phyloP scores from a whole-genome alignment of 2,113 vertebrate genomes.

The Pyrgilauda ruficollis region DNA sequence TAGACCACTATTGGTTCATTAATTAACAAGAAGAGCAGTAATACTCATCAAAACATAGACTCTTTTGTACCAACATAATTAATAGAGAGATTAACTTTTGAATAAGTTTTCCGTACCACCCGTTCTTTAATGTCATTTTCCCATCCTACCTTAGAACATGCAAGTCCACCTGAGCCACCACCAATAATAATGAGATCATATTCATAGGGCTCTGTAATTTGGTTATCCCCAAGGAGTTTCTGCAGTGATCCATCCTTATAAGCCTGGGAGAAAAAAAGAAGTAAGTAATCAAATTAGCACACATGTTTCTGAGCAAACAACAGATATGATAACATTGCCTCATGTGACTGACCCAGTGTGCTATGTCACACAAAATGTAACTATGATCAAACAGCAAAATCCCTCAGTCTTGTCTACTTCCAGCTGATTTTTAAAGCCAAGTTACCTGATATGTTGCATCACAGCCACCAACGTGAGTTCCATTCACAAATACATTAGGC shows the following conservation, averaged over 20 bases:
- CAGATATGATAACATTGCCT: neutral
- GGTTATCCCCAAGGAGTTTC: slow-evolving; percentile 78
- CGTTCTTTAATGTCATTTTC: neutral
- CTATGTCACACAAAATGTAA: neutral
- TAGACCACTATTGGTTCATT: neutral
- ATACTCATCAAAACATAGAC: neutral
- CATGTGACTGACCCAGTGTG: neutral
- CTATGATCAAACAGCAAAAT: neutral
- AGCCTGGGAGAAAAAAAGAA: slow-evolving; percentile 71
- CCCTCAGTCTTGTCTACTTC: neutral
- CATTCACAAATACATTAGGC: slow-evolving; percentile 93
- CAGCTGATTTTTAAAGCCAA: neutral
- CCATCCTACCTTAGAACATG: slow-evolving; percentile 89
- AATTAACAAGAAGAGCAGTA: neutral
- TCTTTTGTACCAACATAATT: neutral
- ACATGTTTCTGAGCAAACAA: neutral
- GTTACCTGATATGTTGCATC: slow-evolving; percentile 88
- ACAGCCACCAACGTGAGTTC: slow-evolving; percentile 89
- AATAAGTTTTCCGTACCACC: neutral
- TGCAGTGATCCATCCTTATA: slow-evolving; percentile 84
- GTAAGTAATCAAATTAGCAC: neutral
- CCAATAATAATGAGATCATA: slow-evolving; percentile 95
- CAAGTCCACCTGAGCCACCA: slow-evolving; percentile 93
- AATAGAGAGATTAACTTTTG: neutral
- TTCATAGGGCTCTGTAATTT: slow-evolving; percentile 74